These are phyloP conservation scores for Ceryle rudis DNA, from an alignment of 2,797 vertebrate genomes.

Conservation along the genomic window DNA sequence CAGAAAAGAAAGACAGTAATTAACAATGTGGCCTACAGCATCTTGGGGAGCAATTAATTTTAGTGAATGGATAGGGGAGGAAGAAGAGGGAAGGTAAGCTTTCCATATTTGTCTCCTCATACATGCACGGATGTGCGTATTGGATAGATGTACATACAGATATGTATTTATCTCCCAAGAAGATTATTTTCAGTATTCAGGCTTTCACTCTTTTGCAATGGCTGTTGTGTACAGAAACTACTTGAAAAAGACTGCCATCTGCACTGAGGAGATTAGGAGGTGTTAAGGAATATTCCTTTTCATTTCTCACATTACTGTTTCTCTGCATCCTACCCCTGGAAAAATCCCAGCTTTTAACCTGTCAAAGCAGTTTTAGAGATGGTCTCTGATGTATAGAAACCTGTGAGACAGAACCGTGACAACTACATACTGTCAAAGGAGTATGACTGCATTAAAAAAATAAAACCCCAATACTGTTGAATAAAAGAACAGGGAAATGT, in stretches of 20 bases:
- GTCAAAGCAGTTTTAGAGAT: constrained; percentile 54
- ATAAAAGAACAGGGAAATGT: constrained; percentile 32
- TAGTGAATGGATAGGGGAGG: constrained; percentile 20
- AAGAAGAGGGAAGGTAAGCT: background rate
- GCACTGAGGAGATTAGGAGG: constrained; percentile 39
- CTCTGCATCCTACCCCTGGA: constrained; percentile 30
- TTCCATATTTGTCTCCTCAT: background rate
- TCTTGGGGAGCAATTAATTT: constrained; percentile 69
- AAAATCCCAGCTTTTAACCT: constrained; percentile 65
- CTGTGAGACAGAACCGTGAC: constrained; percentile 48
- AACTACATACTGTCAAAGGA: constrained; percentile 12
- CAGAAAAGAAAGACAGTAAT: constrained; percentile 63
- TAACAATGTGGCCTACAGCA: constrained; percentile 63
- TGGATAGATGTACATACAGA: background rate
- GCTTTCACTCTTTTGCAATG: background rate
- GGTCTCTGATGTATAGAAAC: constrained; percentile 45
- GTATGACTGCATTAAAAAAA: background rate
- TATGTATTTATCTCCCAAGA: background rate
- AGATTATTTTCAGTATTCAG: background rate
- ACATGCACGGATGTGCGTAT: background rate
- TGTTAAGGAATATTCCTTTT: constrained; percentile 51
- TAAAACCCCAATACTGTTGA: background rate
- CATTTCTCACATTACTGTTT: constrained; percentile 35
- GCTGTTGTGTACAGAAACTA: constrained; percentile 14
- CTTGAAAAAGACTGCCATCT: constrained; percentile 55